A percentile compares a stretch with the other conserved stretches of the same genome.
phyloP scores from a whole-genome alignment of 30 jellyfish, hydroid and myxozoan species.

The Cassiopea andromeda region DNA sequence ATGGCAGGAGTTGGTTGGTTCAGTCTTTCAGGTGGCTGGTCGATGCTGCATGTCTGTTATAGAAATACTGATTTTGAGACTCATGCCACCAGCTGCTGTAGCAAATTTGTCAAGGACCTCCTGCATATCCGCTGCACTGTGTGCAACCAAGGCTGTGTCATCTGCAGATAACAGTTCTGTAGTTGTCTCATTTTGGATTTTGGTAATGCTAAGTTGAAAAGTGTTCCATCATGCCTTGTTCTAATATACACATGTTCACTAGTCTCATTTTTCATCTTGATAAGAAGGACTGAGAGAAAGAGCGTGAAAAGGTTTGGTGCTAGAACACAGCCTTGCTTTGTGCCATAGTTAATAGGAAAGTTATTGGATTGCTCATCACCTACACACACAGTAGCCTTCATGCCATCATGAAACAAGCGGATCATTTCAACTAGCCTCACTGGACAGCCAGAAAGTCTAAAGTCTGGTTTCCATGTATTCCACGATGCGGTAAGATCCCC shows the following conservation, averaged over 20 bases:
- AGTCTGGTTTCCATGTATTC: no score
- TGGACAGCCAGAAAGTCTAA: not conserved
- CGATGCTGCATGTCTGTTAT: not conserved
- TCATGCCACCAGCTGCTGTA: slow-evolving; percentile 2
- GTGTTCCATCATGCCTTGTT: slow-evolving; percentile 13
- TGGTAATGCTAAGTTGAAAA: slow-evolving; percentile 17
- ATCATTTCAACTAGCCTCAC: not conserved
- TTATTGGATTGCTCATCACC: slow-evolving; percentile 1
- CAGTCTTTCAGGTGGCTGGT: slow-evolving; percentile 5
- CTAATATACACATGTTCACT: slow-evolving; percentile 1
- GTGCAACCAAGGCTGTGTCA: slow-evolving; percentile 15
- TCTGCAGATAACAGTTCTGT: slow-evolving; percentile 2
- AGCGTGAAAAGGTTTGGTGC: slow-evolving; percentile 17
- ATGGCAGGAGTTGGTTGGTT: not conserved
- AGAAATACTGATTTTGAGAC: slow-evolving; percentile 4
- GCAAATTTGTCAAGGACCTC: slow-evolving; percentile 4
- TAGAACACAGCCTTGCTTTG: slow-evolving; percentile 11
- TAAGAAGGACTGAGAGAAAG: not conserved
- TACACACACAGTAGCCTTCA: not conserved
- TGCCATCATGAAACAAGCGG: not conserved
- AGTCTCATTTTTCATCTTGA: not conserved
- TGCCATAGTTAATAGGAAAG: slow-evolving; percentile 1
- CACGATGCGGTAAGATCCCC: no score
- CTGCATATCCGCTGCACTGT: slow-evolving; percentile 12
- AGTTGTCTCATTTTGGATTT: not conserved